A percentile compares a stretch with the other conserved stretches of the same genome.
phyloP scores from a whole-genome alignment of 2,113 vertebrate species.

The Tetrao urogallus region DNA sequence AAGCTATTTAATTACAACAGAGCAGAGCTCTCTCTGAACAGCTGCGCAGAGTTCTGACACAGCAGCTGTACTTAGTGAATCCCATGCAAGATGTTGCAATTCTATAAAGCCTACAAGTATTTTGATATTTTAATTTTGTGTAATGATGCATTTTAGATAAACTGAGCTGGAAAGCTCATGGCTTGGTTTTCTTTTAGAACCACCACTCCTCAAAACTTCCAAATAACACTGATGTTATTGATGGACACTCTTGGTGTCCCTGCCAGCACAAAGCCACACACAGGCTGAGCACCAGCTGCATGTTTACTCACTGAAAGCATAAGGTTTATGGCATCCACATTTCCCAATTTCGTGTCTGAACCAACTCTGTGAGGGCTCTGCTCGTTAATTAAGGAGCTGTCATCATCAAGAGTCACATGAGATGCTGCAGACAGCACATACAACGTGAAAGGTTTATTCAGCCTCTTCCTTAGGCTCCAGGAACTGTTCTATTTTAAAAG shows the following conservation, averaged over 20 bases:
- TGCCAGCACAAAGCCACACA: neutral
- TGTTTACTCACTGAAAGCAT: neutral
- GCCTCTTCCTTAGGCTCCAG: neutral
- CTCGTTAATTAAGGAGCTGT: neutral
- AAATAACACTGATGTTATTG: neutral
- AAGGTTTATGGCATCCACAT: neutral
- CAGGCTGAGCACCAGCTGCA: neutral
- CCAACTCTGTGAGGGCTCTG: neutral
- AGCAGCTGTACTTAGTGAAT: neutral
- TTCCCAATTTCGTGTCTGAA: neutral
- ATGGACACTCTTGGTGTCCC: neutral
- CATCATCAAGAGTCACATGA: neutral
- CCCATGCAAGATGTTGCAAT: neutral
- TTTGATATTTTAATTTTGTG: neutral
- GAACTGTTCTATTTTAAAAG: neutral
- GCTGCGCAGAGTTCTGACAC: neutral
- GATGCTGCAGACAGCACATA: neutral
- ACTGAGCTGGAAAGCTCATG: neutral
- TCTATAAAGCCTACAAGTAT: neutral
- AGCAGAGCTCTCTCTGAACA: neutral
- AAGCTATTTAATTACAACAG: neutral
- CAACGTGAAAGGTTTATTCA: neutral
- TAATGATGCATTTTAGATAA: rapidly evolving
- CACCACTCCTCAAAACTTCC: neutral
- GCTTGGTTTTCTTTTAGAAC: neutral